Base-by-base conservation (phyloP, 1,140 invertebrate genomes). In the Meteorus sp. region DNA sequence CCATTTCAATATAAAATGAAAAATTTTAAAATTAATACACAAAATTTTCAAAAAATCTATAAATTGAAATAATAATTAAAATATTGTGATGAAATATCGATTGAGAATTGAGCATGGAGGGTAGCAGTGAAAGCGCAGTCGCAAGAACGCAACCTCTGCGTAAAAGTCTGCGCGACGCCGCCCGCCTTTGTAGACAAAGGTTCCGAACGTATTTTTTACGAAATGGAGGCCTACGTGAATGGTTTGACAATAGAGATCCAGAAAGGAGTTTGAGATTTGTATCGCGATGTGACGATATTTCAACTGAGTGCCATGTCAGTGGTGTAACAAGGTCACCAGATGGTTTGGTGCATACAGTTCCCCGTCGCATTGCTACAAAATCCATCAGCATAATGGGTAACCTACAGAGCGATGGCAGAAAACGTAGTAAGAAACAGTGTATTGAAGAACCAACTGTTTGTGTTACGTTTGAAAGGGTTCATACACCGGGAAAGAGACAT, bases 351-450 rank as follows among this genome's bases (percentile, higher is more conserved):
- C 19, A 31, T 13, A 5, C 41, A 15, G 41, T 25, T 23, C 19
- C 56, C 41, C 39, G 50, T 29, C 43, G 17, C 22, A n/a, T n/a
- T n/a, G 22, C 35, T 13, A n/a, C 35, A 1, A 39, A 29, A 17
- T 23, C 31, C 39, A 56, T 54, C 3, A n/a, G n/a, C n/a, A n/a
- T n/a, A n/a, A 78, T 79, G 77, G 77, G 77, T 22, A 79, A 79
- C 57, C 50, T 75, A 31, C 77, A 78, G 50, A 79, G 74, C 48
- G 75, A 79, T 47, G 63, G 60, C 56, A 74, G 66, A 48, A 66
- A 61, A 47, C 58, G 35, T 11, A 43, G 47, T 33, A 77, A 71
- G 35, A 68, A 66, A 11, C 62, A 70, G n/a, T 71, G 72, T 29
- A 35, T 48, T 9, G 61, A 59, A 11, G 48, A 56, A 3, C 13